Conservation (phyloP, 2,888 invertebrate genomes). For the Pomacea canaliculata region DNA sequence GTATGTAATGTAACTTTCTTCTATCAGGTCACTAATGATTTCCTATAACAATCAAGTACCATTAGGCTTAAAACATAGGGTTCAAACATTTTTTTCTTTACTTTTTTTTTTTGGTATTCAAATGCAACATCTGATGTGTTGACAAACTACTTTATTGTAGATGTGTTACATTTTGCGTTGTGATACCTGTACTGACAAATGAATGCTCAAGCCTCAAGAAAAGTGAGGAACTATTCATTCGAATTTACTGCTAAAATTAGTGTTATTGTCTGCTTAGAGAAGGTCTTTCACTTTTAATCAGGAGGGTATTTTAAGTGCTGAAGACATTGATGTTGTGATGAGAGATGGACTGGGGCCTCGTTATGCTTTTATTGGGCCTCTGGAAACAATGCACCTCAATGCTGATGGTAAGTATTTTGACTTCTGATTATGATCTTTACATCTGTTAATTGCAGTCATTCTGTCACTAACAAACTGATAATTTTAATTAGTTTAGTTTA, state of each 20-base stretch:
- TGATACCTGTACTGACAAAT: too few relatives aligned
- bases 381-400: slow-evolving; percentile 95
- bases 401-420: slow-evolving; percentile 72
- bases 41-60: too few relatives aligned
- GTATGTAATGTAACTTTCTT: slow-evolving; percentile 39
- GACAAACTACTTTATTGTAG: too few relatives aligned
- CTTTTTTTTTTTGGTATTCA: neutral
- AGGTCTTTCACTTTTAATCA: neutral
- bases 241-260: too few relatives aligned
- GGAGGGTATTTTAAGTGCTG: slow-evolving; percentile 82
- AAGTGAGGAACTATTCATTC: too few relatives aligned
- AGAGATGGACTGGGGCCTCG: slow-evolving; percentile 92
- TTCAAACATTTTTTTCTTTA: neutral
- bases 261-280: too few relatives aligned
- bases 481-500: too few relatives aligned
- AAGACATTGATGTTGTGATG: slow-evolving; percentile 93
- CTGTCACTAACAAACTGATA: neutral
- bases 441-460: neutral
- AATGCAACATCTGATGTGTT: neutral
- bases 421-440: neutral
- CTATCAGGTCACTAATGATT: neutral
- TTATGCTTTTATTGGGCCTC: slow-evolving; percentile 93
- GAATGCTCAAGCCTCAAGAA: too few relatives aligned
- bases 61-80: neutral
- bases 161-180: too few relatives aligned